phyloP scores from a whole-genome alignment of 1,140 invertebrate species.

The Trialeurodes vaporariorum region DNA sequence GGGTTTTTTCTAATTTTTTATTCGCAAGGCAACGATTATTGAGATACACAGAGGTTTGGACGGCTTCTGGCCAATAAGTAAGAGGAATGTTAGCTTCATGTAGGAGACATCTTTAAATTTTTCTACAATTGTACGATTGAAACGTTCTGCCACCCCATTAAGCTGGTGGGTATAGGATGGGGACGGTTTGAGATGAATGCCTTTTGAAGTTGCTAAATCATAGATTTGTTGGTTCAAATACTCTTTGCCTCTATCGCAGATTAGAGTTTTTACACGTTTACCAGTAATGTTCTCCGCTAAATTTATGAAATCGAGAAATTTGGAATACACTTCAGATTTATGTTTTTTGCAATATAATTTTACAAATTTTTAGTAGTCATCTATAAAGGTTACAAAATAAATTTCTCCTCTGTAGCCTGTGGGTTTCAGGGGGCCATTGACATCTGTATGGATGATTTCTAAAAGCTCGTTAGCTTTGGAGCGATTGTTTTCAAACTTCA shows the following conservation, averaged over 20 bases:
- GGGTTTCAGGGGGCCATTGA: slow-evolving; percentile 15
- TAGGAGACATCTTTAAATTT: slow-evolving; percentile 24
- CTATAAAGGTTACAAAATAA: slow-evolving; percentile 27
- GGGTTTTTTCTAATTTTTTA: neutral
- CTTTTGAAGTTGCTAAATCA: slow-evolving; percentile 21
- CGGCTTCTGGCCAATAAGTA: slow-evolving; percentile 23
- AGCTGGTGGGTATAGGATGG: slow-evolving; percentile 21
- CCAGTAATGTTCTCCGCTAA: slow-evolving; percentile 21
- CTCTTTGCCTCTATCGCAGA: slow-evolving; percentile 27
- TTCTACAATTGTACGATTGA: slow-evolving; percentile 24
- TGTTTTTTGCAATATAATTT: slow-evolving; percentile 19
- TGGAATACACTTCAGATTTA: slow-evolving; percentile 18
- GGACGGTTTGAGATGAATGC: slow-evolving; percentile 19
- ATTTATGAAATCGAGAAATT: slow-evolving; percentile 19
- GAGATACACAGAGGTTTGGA: slow-evolving; percentile 24
- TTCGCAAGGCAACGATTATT: slow-evolving; percentile 13
- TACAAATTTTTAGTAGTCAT: slow-evolving; percentile 27
- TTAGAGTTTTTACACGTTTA: slow-evolving; percentile 24
- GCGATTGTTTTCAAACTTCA: slow-evolving; percentile 13
- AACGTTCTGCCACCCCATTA: slow-evolving; percentile 23
- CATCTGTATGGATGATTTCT: slow-evolving; percentile 14
- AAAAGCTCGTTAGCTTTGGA: slow-evolving; percentile 8
- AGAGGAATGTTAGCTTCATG: slow-evolving; percentile 21
- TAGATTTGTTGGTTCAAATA: slow-evolving; percentile 23
- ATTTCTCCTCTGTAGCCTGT: slow-evolving; percentile 18